Conservation (phyloP, 2,797 vertebrate genomes). For the Tapirus indicus region DNA sequence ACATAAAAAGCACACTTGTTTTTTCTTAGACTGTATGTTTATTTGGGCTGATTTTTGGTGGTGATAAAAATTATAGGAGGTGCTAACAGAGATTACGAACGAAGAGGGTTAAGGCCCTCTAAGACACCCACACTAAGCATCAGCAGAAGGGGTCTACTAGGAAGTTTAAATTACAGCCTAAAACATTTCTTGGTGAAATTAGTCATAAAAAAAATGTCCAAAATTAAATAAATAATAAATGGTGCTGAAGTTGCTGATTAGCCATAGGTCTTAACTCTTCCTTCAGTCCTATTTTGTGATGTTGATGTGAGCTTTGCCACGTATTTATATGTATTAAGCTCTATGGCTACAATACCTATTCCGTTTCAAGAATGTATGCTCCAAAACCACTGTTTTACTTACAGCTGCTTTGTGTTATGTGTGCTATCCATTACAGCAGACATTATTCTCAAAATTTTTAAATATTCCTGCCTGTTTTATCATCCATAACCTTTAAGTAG, state of each 20-base stretch:
- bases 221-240: conserved; percentile 5
- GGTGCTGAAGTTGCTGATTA: background rate
- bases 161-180: background rate
- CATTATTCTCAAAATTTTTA: conserved; percentile 42
- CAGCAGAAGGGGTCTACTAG: background rate
- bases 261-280: background rate
- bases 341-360: conserved; percentile 3
- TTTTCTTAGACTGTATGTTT: background rate
- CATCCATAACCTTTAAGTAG: background rate
- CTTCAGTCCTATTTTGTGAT: background rate
- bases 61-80: background rate
- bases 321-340: background rate
- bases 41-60: background rate
- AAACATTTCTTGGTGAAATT: background rate
- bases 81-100: background rate
- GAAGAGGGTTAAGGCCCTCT: background rate
- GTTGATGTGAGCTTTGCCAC: background rate
- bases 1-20: background rate
- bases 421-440: background rate
- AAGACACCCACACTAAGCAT: background rate
- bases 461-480: conserved; percentile 14
- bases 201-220: background rate
- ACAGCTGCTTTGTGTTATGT: background rate
- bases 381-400: background rate
- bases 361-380: background rate